Conservation (phyloP, 2,113 vertebrate species). For the Martes martes region DNA sequence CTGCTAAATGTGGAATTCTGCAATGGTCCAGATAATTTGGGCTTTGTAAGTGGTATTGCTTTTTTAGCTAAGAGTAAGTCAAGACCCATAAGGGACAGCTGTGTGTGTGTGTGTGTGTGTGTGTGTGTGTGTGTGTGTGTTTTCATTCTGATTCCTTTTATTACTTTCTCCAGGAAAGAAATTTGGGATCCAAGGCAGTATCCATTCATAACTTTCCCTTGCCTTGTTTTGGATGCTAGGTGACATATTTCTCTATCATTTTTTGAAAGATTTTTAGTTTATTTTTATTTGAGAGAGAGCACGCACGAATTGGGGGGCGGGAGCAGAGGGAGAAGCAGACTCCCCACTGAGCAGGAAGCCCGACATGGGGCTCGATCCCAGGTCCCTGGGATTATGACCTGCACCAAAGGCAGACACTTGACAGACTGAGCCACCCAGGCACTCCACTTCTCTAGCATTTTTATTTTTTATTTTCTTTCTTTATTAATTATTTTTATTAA, state of each 20-base stretch:
- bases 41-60: not conserved
- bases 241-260: not conserved
- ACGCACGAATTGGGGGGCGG: no score
- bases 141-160: not conserved
- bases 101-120: not conserved
- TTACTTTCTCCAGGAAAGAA: conserved; percentile 9
- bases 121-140: not conserved
- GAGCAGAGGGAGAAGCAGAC: no score
- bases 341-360: no score
- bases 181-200: not conserved
- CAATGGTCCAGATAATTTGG: not conserved
- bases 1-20: not conserved
- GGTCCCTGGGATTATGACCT: no score
- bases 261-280: not conserved
- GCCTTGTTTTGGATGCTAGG: not conserved
- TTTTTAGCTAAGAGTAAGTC: not conserved
- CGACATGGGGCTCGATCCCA: no score
- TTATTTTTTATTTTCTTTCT: no score
- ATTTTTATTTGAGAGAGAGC: no score
- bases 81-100: not conserved
- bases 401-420: no score
- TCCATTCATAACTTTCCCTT: not conserved
- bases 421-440: no score
- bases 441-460: no score
- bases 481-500: no score